Base-by-base conservation (phyloP, 2,113 vertebrate species). In the Percopsis transmontana region DNA sequence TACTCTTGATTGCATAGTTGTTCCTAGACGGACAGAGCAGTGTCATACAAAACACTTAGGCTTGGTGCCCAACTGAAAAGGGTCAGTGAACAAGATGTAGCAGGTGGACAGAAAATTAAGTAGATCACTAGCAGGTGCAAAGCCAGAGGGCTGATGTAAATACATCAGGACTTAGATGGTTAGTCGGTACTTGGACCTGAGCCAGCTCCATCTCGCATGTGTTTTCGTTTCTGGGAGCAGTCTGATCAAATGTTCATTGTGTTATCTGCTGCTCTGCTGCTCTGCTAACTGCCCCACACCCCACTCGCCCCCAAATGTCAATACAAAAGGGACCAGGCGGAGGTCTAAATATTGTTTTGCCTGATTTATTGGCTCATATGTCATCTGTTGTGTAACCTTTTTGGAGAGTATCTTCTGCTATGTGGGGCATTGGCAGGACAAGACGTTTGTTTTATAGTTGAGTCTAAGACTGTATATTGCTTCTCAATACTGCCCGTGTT, bases 111-210 rank as follows among this genome's bases (percentile, higher is more conserved):
- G 77, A 75, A 87, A 82, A 86, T 88, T 33, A 85, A 81, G 65
- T 71, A 82, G 79, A 86, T 90, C 84, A 80, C 80, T 77, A 87
- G 85, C 91, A 92, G 91, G 91, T 92, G 91, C 85, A 89, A 77
- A 77, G 72, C 85, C 87, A 79, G 9, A 54, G 75, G 86, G 87
- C 84, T 85, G 83, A 87, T 89, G 87, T 81, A 82, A 88, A 86
- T 88, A 81, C 78, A 84, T 85, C 85, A 77, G 85, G 85, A 88
- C 73, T 84, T 80, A 77, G 85, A 88, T 82, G 88, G 86, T 72
- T 80, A 80, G 73, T 84, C 82, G 83, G 85, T 82, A 75, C 63
- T 86, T 90, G 90, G 88, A 85, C 27, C 50, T 0, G 58, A 70
- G 86, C 88, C 90, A 89, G 77, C 39, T 59, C 52, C 66, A 60